A percentile compares a stretch with the other conserved stretches of the same genome.
phyloP scores from a whole-genome alignment of 2,888 invertebrate species.

The Heliconius sara region DNA sequence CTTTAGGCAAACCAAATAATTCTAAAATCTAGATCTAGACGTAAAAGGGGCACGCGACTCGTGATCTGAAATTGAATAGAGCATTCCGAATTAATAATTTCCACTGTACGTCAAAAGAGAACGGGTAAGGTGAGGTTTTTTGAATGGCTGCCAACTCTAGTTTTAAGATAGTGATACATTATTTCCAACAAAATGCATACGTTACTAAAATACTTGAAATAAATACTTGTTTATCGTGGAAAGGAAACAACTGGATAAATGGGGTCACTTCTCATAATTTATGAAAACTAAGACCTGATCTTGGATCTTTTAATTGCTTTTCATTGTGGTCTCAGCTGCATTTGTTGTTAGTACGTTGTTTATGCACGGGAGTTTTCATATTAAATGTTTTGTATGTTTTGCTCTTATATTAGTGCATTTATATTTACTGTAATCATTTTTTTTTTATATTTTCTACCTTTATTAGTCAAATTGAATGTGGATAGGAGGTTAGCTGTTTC shows the following conservation, averaged over 20 bases:
- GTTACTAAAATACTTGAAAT: constrained; percentile 37
- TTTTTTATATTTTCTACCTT: background rate
- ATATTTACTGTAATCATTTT: background rate
- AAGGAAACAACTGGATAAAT: constrained; percentile 39
- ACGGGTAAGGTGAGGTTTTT: constrained; percentile 38
- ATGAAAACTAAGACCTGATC: constrained; percentile 24
- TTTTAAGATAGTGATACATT: constrained; percentile 45
- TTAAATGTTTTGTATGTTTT: background rate
- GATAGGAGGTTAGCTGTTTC: too few relatives aligned
- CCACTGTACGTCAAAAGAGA: constrained; percentile 40
- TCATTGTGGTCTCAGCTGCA: constrained; percentile 17
- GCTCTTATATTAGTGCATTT: background rate
- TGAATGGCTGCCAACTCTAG: constrained; percentile 44
- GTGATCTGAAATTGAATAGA: constrained; percentile 43
- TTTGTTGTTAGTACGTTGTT: background rate
- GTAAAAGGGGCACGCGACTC: constrained; percentile 46
- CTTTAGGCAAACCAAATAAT: constrained; percentile 46
- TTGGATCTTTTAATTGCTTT: constrained; percentile 23
- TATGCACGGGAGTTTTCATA: background rate
- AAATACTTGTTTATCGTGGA: constrained; percentile 36
- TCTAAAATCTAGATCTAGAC: constrained; percentile 42
- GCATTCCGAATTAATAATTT: constrained; percentile 48
- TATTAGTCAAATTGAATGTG: too few relatives aligned
- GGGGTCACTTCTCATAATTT: constrained; percentile 27
- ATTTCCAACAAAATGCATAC: constrained; percentile 44